Evolutionary conservation across 2,797 vertebrate genomes (phyloP).

Genomic region (Clarias laeviceps): DNA sequence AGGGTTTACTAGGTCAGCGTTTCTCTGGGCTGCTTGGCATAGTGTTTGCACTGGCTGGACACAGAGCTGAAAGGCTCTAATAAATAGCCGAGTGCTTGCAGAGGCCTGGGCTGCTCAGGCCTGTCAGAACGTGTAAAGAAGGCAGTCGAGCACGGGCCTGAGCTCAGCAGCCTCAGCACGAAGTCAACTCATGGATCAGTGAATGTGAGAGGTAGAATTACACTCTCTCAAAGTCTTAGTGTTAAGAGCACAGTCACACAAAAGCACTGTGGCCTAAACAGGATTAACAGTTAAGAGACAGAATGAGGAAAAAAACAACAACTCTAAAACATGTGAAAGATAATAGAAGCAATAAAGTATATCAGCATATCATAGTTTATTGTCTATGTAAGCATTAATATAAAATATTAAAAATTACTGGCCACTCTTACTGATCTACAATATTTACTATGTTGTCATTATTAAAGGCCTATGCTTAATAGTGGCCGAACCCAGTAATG

Average conservation of each 20-base stretch:
- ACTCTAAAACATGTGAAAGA: background rate
- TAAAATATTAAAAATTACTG: background rate
- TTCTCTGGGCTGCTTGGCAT: slow-evolving; percentile 73
- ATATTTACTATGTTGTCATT: background rate
- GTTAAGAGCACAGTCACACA: background rate
- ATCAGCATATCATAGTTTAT: too few species aligned
- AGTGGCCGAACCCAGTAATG: background rate
- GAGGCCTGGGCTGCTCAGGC: slow-evolving; percentile 75
- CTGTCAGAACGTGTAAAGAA: slow-evolving; percentile 81
- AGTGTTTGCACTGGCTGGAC: slow-evolving; percentile 80
- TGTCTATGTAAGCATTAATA: background rate
- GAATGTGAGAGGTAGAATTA: slow-evolving; percentile 32
- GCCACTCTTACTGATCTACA: background rate
- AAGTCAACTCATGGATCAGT: slow-evolving; percentile 53
- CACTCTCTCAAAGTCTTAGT: slow-evolving; percentile 28
- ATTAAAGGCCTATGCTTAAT: background rate
- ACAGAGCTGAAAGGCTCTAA: slow-evolving; percentile 77
- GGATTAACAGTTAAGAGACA: slow-evolving; percentile 23
- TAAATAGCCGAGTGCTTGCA: slow-evolving; percentile 69
- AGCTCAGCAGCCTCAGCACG: slow-evolving; percentile 26
- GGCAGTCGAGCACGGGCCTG: slow-evolving; percentile 65
- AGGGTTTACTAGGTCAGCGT: slow-evolving; percentile 77
- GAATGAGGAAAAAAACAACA: background rate
- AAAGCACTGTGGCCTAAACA: slow-evolving; percentile 5
- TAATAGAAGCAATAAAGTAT: background rate